Conservation (phyloP, 2,797 vertebrate genomes). For the Lophius americanus region DNA sequence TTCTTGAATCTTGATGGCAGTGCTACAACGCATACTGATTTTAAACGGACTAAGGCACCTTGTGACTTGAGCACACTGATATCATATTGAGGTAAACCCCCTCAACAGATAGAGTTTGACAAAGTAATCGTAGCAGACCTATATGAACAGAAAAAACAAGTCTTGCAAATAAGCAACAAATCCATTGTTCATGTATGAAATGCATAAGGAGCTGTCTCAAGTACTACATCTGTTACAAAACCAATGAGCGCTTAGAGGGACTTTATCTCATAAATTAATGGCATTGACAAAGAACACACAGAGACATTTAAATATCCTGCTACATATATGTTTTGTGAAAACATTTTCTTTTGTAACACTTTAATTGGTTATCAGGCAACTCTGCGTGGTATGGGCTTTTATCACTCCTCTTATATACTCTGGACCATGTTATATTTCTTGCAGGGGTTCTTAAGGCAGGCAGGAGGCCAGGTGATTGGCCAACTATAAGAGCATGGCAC, state of each 20-base stretch:
- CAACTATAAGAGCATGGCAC: conserved; percentile 95
- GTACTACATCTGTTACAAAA: conserved; percentile 27
- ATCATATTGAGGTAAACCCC: conserved; percentile 59
- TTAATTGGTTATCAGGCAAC: conserved; percentile 28
- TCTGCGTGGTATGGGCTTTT: neutral
- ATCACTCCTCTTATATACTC: conserved; percentile 83
- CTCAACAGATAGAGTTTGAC: conserved; percentile 44
- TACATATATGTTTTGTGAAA: conserved; percentile 28
- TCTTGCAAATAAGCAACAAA: conserved; percentile 42
- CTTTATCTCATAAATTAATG: conserved; percentile 64
- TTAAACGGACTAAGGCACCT: conserved; percentile 77
- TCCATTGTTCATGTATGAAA: conserved; percentile 19
- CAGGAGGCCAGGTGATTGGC: conserved; percentile 92
- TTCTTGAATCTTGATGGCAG: conserved; percentile 42
- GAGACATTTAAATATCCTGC: conserved; percentile 31
- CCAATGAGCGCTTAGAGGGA: conserved; percentile 16
- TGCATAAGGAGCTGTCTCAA: conserved; percentile 23
- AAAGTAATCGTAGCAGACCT: conserved; percentile 28
- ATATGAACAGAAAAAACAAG: conserved; percentile 17
- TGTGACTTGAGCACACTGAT: conserved; percentile 67
- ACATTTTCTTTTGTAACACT: conserved; percentile 24
- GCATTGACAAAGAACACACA: conserved; percentile 48
- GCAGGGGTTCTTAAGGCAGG: conserved; percentile 96
- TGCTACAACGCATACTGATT: conserved; percentile 55
- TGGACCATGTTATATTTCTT: conserved; percentile 97